A percentile compares a stretch with the other conserved stretches of the same genome.
phyloP scores from a whole-genome alignment of 2,797 vertebrate species.

The Eulemur albifrons region DNA sequence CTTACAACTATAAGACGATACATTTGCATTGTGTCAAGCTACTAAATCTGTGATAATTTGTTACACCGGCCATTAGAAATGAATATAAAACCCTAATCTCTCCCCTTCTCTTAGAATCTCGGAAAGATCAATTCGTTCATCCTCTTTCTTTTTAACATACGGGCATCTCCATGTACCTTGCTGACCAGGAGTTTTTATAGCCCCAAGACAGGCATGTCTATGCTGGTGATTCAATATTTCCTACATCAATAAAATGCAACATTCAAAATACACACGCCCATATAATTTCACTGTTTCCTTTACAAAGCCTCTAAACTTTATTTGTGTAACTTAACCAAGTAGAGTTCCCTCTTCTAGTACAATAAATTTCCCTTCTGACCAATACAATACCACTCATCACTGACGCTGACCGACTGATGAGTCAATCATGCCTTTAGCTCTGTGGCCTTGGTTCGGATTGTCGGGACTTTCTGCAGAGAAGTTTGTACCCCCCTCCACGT shows the following conservation, averaged over 20 bases:
- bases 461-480: neutral
- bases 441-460: neutral
- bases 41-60: neutral
- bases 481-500: neutral
- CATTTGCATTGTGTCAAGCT: neutral
- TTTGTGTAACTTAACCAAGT: neutral
- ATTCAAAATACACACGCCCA: neutral
- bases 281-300: neutral
- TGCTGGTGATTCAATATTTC: neutral
- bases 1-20: neutral
- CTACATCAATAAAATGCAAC: neutral
- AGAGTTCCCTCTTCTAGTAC: neutral
- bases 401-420: neutral
- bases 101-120: neutral
- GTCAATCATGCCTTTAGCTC: neutral
- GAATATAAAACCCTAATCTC: neutral
- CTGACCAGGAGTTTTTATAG: neutral
- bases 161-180: neutral
- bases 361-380: neutral
- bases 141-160: neutral
- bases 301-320: neutral
- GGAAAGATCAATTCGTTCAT: neutral
- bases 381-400: neutral
- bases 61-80: neutral
- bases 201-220: neutral